A percentile compares a stretch with the other conserved stretches of the same genome.
Conservation (phyloP, 30 jellyfish, hydroid and myxozoan species). For the Clytia hemisphaerica region DNA sequence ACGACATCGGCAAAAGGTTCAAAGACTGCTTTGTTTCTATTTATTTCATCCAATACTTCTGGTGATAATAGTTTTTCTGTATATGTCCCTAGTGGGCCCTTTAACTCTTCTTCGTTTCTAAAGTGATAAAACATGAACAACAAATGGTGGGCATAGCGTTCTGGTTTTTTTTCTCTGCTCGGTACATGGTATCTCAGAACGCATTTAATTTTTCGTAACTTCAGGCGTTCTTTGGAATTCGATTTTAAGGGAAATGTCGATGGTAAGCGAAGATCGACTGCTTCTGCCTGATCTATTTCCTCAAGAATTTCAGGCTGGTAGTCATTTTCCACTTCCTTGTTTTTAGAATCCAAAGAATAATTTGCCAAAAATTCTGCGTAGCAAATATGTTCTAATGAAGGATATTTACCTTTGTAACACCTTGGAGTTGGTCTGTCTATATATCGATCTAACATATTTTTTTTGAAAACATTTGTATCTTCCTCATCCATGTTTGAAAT, state of each 20-base stretch:
- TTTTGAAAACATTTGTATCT: background rate
- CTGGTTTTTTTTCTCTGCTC: too few species aligned
- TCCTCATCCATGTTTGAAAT: background rate
- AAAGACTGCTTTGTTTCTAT: too few species aligned
- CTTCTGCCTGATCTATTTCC: background rate
- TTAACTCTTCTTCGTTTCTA: too few species aligned
- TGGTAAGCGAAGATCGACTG: background rate
- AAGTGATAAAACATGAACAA: too few species aligned
- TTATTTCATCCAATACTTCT: too few species aligned
- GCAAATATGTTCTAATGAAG: background rate
- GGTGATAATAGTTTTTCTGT: too few species aligned
- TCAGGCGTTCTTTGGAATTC: background rate
- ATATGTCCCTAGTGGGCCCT: too few species aligned
- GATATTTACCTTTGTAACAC: background rate
- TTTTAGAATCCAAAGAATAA: background rate
- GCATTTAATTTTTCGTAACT: background rate
- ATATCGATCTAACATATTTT: too few species aligned
- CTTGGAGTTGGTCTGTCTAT: background rate
- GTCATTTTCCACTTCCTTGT: background rate
- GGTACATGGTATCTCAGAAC: too few species aligned
- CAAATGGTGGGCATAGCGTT: too few species aligned
- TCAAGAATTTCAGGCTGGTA: background rate
- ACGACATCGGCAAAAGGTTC: too few species aligned
- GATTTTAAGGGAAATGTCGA: background rate
- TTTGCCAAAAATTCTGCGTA: slow-evolving; percentile 1